Evolutionary conservation across 2,888 invertebrate genomes (phyloP).

Genomic region (Seira ritae): DNA sequence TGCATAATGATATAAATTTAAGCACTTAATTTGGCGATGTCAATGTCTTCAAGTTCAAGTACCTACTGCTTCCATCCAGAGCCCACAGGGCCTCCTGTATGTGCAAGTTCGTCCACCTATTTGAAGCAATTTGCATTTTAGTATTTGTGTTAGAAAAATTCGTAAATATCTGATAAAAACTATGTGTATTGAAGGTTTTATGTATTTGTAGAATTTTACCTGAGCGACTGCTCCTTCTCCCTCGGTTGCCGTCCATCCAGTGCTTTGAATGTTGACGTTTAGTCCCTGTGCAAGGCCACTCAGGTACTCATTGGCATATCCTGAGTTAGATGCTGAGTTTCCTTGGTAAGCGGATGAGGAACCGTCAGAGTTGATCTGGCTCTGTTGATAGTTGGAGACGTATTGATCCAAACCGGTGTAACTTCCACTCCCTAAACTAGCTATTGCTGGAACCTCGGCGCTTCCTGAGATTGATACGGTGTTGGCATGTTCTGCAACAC

Average conservation of each 20-base stretch:
- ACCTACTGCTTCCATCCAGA: conserved; percentile 31
- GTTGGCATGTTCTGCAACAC: too few relatives aligned
- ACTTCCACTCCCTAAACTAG: conserved; percentile 35
- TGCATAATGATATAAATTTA: too few relatives aligned
- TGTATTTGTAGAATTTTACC: too few relatives aligned
- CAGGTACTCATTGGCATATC: conserved; percentile 42
- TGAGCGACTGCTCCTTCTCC: conserved; percentile 54
- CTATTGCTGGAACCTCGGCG: conserved; percentile 21
- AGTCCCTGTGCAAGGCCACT: conserved; percentile 40
- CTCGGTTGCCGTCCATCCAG: conserved; percentile 47
- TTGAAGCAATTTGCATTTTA: too few relatives aligned
- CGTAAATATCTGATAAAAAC: too few relatives aligned
- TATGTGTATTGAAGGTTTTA: too few relatives aligned
- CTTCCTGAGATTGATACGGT: too few relatives aligned
- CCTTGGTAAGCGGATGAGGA: conserved; percentile 52
- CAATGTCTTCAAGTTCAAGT: too few relatives aligned
- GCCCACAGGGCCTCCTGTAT: conserved; percentile 3
- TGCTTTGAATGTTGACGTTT: conserved; percentile 28
- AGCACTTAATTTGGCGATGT: too few relatives aligned
- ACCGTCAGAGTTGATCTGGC: conserved; percentile 39
- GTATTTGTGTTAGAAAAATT: too few relatives aligned
- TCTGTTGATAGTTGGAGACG: conserved; percentile 55
- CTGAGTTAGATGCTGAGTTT: conserved; percentile 45
- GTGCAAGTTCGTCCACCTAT: conserved; percentile 32
- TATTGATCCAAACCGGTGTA: conserved; percentile 41